phyloP scores from a whole-genome alignment of 2,113 vertebrate genomes.

The Himantopus leucocephalus region DNA sequence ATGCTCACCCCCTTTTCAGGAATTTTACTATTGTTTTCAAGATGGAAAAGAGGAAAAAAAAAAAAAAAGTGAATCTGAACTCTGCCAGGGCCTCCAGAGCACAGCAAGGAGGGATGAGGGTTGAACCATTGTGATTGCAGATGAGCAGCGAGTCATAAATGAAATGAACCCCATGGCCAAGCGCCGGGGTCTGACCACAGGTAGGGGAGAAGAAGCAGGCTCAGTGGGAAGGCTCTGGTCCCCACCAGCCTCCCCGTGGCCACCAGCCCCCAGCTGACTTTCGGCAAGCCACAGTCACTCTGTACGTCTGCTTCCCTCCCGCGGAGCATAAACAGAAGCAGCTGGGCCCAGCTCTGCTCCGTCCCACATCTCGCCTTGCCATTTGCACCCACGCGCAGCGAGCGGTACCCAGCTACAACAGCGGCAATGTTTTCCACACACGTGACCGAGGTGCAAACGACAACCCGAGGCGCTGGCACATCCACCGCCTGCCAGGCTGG shows the following conservation, averaged over 20 bases:
- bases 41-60: neutral
- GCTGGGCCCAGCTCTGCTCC: slow-evolving; percentile 47
- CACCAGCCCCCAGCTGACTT: neutral
- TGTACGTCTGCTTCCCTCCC: neutral
- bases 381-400: slow-evolving; percentile 39
- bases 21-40: slow-evolving; percentile 34
- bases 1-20: neutral
- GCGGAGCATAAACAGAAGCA: slow-evolving; percentile 44
- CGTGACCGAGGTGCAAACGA: slow-evolving; percentile 17
- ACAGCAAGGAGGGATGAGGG: neutral
- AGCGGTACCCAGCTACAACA: slow-evolving; percentile 10
- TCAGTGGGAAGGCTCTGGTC: neutral
- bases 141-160: accelerated
- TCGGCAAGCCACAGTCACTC: neutral
- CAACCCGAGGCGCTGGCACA: neutral
- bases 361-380: slow-evolving; percentile 49
- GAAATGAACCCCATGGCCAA: accelerated
- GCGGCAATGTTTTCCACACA: slow-evolving; percentile 9
- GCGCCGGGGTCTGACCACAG: accelerated
- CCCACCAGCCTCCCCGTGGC: neutral
- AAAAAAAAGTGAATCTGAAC: neutral
- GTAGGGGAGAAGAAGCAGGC: neutral
- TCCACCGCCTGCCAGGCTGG: slow-evolving; percentile 8
- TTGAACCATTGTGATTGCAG: neutral
- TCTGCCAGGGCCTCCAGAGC: neutral